These are phyloP conservation scores for Hyposoter didymator DNA, from an alignment of 2,888 invertebrate species.

Conservation along the genomic window DNA sequence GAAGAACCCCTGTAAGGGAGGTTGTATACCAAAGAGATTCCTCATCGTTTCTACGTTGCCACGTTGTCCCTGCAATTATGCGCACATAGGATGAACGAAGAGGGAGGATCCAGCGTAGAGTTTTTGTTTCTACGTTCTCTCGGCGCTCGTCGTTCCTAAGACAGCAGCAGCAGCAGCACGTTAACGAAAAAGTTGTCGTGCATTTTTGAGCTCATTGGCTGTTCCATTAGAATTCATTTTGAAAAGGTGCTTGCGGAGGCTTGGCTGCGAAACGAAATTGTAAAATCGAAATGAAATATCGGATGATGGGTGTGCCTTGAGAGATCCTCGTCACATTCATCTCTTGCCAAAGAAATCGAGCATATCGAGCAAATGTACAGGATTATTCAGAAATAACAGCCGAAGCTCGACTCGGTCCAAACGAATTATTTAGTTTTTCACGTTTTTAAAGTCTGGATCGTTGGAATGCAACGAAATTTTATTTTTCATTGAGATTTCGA, in stretches of 20 bases:
- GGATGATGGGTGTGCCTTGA: conserved; percentile 53
- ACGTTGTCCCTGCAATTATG: conserved; percentile 73
- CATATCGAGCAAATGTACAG: conserved; percentile 10
- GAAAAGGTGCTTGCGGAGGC: conserved; percentile 39
- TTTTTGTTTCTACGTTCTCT: conserved; percentile 69
- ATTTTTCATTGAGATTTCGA: too few relatives aligned
- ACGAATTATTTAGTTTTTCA: too few relatives aligned
- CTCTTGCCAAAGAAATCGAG: conserved; percentile 31
- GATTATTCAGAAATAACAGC: background rate
- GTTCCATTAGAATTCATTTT: conserved; percentile 36
- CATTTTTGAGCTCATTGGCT: conserved; percentile 32
- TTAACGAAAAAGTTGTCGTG: conserved; percentile 19
- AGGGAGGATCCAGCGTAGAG: conserved; percentile 53
- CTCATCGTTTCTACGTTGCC: conserved; percentile 54
- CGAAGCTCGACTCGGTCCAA: background rate
- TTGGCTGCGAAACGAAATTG: conserved; percentile 13
- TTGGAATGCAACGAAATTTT: too few relatives aligned
- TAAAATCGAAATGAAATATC: conserved; percentile 62
- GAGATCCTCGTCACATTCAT: conserved; percentile 45
- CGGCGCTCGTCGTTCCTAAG: conserved; percentile 27
- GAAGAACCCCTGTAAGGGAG: conserved; percentile 69
- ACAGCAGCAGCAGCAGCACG: background rate
- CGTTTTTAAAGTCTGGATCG: too few relatives aligned
- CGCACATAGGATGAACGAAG: conserved; percentile 51
- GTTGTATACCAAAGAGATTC: conserved; percentile 63